Percentiles rank a stretch among this genome's conserved stretches.
These are phyloP conservation scores for Leptonema lineaticorne DNA, from an alignment of 1,140 invertebrate species.

Conservation along the genomic window DNA sequence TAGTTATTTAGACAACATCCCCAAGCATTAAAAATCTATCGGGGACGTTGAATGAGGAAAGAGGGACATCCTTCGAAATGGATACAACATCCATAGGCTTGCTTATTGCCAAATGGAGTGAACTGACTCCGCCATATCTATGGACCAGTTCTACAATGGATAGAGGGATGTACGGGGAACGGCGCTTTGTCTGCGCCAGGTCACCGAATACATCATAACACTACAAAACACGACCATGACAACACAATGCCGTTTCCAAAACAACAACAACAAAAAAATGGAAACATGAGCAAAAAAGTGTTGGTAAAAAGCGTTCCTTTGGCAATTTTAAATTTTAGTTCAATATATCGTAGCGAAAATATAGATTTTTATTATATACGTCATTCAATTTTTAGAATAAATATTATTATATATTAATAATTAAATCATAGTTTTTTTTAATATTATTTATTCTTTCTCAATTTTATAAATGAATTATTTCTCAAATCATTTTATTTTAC, in stretches of 20 bases:
- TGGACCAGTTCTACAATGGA: constrained; percentile 16
- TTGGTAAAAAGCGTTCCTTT: not conserved
- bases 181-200: constrained; percentile 9
- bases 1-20: not conserved
- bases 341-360: too few species aligned
- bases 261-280: not conserved
- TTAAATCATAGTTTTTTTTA: too few species aligned
- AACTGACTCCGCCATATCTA: constrained; percentile 25
- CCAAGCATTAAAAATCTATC: not conserved
- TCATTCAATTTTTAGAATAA: too few species aligned
- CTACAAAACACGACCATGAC: not conserved
- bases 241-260: not conserved
- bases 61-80: not conserved
- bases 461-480: too few species aligned
- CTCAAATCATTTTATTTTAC: too few species aligned
- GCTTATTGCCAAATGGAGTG: constrained; percentile 26
- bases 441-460: too few species aligned
- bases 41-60: not conserved
- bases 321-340: too few species aligned
- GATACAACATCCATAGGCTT: constrained; percentile 18
- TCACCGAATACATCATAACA: constrained; percentile 3
- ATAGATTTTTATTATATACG: too few species aligned
- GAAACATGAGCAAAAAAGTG: too few species aligned
- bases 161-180: not conserved
- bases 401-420: too few species aligned